phyloP scores from a whole-genome alignment of 2,888 invertebrate species.

The Diaprepes abbreviatus region DNA sequence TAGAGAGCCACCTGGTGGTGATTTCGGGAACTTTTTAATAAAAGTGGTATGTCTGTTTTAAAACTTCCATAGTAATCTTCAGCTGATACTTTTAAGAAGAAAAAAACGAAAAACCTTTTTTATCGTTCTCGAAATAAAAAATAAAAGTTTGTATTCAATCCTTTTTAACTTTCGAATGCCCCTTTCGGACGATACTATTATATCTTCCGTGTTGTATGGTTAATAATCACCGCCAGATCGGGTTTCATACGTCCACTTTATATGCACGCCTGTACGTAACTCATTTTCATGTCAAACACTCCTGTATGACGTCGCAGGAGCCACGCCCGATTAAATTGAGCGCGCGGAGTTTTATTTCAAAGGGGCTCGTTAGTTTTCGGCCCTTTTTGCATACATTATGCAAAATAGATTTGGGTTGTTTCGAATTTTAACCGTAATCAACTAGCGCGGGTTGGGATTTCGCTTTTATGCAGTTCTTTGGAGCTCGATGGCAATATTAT shows the following conservation, averaged over 20 bases:
- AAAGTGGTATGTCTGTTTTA: too few species aligned
- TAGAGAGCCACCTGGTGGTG: too few species aligned
- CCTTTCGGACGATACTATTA: not conserved
- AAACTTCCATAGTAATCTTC: too few species aligned
- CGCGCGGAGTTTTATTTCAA: slow-evolving; percentile 43
- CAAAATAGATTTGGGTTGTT: slow-evolving; percentile 5
- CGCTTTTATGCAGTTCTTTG: too few species aligned
- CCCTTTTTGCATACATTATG: slow-evolving; percentile 43
- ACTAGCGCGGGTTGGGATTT: not conserved
- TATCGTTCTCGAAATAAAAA: too few species aligned
- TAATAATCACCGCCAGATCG: slow-evolving; percentile 2
- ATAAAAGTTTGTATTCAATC: too few species aligned
- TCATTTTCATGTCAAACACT: slow-evolving; percentile 49
- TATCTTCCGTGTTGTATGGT: not conserved
- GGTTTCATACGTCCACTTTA: slow-evolving; percentile 5
- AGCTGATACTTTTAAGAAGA: too few species aligned
- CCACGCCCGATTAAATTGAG: slow-evolving; percentile 45
- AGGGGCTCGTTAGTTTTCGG: slow-evolving; percentile 47
- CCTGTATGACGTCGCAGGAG: slow-evolving; percentile 37
- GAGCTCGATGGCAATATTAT: too few species aligned
- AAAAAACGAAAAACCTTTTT: too few species aligned
- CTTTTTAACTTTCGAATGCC: too few species aligned
- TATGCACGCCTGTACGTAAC: slow-evolving; percentile 30
- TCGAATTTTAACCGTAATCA: slow-evolving; percentile 1
- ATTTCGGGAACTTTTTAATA: too few species aligned